phyloP scores from a whole-genome alignment of 2,113 vertebrate species.

The Recurvirostra avosetta region DNA sequence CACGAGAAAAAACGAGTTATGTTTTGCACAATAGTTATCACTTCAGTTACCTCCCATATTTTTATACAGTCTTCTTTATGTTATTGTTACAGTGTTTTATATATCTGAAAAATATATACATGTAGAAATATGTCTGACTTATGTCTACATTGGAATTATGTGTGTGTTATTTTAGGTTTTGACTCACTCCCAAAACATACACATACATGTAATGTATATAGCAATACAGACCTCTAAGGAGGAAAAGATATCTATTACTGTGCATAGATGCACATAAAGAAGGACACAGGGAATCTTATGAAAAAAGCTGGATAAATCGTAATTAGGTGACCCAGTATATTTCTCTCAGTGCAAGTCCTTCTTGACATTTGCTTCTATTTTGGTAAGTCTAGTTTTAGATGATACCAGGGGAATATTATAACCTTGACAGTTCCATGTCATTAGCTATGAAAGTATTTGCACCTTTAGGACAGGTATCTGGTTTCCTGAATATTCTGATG shows the following conservation, averaged over 20 bases:
- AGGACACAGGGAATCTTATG: not conserved
- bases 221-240: not conserved
- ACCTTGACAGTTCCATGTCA: not conserved
- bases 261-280: not conserved
- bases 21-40: not conserved
- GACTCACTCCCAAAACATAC: not conserved
- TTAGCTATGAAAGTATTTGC: not conserved
- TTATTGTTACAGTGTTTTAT: not conserved
- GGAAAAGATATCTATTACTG: not conserved
- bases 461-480: not conserved
- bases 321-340: constrained; percentile 37
- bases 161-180: not conserved
- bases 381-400: not conserved
- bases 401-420: not conserved
- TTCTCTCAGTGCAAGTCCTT: not conserved
- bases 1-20: not conserved
- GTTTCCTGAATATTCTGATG: not conserved
- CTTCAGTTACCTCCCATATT: not conserved
- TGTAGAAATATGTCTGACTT: not conserved
- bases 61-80: not conserved
- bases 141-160: not conserved
- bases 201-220: not conserved
- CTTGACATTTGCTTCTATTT: constrained; percentile 9
- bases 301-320: not conserved
- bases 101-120: not conserved